phyloP scores from a whole-genome alignment of 1,140 invertebrate species.

The Meloidogyne floridensis region DNA sequence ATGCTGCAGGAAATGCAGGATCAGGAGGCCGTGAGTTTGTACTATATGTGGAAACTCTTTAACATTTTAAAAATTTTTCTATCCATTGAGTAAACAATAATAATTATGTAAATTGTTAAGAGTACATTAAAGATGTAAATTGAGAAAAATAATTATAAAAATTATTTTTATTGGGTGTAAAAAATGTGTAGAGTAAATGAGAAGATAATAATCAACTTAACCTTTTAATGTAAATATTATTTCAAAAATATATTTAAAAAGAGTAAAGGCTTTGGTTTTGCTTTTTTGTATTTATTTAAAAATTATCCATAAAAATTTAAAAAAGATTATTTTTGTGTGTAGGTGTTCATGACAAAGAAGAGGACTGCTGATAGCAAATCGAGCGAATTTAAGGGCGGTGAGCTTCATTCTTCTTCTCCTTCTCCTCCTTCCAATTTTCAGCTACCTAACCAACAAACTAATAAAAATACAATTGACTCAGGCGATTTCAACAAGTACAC shows the following conservation, averaged over 20 bases:
- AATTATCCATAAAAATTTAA: constrained; percentile 15
- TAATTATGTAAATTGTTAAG: no score
- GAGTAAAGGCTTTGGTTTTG: neutral
- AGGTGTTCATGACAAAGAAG: constrained; percentile 60
- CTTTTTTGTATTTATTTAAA: neutral
- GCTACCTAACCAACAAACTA: constrained; percentile 8
- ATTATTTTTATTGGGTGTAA: no score
- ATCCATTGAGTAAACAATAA: no score
- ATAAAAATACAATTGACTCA: constrained; percentile 12
- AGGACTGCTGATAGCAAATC: constrained; percentile 50
- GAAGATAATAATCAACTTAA: no score
- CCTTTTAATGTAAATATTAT: no score
- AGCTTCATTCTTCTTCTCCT: constrained; percentile 7
- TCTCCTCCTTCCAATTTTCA: constrained; percentile 10
- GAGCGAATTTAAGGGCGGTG: constrained; percentile 55
- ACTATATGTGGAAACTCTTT: neutral
- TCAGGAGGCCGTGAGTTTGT: constrained; percentile 40
- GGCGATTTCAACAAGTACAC: constrained; percentile 55
- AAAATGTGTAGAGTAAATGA: no score
- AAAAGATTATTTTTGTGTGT: no score
- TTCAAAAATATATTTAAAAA: no score
- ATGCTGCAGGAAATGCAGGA: constrained; percentile 54
- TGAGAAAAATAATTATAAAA: no score
- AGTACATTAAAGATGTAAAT: no score
- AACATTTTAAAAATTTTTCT: neutral